Evolutionary conservation across 2,113 vertebrate species (phyloP), one percentile per base, ranked within the genome.

Genomic region (Calyptomena viridis): DNA sequence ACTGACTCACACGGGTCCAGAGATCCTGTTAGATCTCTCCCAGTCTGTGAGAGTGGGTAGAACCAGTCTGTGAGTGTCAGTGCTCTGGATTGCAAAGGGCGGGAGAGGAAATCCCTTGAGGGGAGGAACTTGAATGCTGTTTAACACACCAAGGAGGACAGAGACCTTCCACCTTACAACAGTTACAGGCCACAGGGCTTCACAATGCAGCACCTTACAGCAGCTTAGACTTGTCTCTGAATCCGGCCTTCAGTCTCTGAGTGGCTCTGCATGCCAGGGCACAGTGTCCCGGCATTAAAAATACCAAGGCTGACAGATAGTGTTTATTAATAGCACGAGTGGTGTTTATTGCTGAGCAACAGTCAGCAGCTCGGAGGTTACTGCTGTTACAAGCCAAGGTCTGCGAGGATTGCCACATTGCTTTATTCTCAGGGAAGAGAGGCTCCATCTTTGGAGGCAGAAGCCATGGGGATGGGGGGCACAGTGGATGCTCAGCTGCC

Each of bases 271-370:
- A 87, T 95, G 94, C 94, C 94, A 95, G 95, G 94, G 96, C 96
- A 90, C 82, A 78, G 87, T 96, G 97, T 96, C 93, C 96, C 37
- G 0, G 96, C 94, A 95, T 97, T 95, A 97, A 91, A 97, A 97
- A 97, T 97, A 96, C 96, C 95, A 97, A 96, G 96, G 97, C 74
- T 96, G 96, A 95, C 95, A 97, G 94, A 97, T 95, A 97, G 94
- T 75, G 89, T 96, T 96, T 97, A 97, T 96, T 97, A 97, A 97
- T 97, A 97, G 96, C 93, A 95, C 9, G 2, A 96, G 93, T 94
- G 95, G 93, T 97, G 95, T 97, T 96, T 96, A 96, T 97, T 96
- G 96, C 96, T 97, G 95, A 97, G 95, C 95, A 97, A 97, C 96
- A 95, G 96, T 96, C 95, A 97, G 95, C 95, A 95, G 94, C 93